These are phyloP conservation scores for Eristalis tenax DNA, from an alignment of 2,888 invertebrate species.

Conservation along the genomic window DNA sequence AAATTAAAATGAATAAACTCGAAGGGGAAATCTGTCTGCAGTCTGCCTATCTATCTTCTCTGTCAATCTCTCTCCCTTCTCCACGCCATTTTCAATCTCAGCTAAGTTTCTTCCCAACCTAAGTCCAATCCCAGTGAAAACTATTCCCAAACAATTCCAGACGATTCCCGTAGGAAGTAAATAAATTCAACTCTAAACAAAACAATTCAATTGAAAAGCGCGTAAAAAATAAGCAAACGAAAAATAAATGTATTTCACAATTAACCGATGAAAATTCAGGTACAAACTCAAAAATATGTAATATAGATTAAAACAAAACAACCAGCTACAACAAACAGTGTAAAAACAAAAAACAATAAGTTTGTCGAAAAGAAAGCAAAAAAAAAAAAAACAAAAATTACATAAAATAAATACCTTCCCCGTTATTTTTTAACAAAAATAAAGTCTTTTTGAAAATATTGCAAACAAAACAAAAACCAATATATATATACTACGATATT, in stretches of 20 bases:
- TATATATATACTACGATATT: constrained; percentile 29
- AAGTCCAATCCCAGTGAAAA: background rate
- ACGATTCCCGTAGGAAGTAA: background rate
- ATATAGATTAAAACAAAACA: constrained; percentile 27
- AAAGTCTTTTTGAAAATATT: constrained; percentile 54
- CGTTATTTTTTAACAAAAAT: constrained; percentile 54
- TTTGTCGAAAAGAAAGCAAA: constrained; percentile 22
- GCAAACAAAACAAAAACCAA: background rate
- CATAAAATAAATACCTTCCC: constrained; percentile 26
- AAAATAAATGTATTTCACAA: constrained; percentile 30
- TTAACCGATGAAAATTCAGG: constrained; percentile 61
- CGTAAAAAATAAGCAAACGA: background rate
- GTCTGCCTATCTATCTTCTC: background rate
- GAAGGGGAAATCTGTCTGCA: constrained; percentile 14
- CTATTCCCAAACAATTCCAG: background rate
- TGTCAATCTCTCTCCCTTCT: background rate
- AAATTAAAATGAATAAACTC: constrained; percentile 8
- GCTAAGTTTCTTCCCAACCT: background rate
- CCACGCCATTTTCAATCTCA: background rate
- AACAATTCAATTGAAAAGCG: constrained; percentile 17
- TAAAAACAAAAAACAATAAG: constrained; percentile 45
- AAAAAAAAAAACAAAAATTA: background rate
- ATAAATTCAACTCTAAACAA: background rate
- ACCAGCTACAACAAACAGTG: constrained; percentile 44
- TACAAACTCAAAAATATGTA: constrained; percentile 54